Percentiles rank a stretch among this genome's conserved stretches.
These are phyloP conservation scores for Diloba caeruleocephala DNA, from an alignment of 2,888 invertebrate species.

Conservation along the genomic window DNA sequence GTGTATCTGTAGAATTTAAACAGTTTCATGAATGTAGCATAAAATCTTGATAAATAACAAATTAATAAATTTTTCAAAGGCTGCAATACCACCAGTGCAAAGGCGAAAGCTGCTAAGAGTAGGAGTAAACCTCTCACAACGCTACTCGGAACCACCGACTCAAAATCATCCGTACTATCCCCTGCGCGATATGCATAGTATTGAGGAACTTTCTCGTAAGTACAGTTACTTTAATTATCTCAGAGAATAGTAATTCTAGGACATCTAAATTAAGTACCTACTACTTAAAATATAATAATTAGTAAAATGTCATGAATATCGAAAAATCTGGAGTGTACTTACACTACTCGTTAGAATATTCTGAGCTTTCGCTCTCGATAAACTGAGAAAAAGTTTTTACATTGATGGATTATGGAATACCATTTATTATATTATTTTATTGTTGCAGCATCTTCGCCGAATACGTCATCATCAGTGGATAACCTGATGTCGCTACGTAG, in stretches of 20 bases:
- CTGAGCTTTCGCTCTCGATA: no score
- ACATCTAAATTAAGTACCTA: no score
- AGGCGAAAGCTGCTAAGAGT: conserved; percentile 81
- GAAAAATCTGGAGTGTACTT: no score
- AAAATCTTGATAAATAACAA: not conserved
- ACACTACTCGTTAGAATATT: no score
- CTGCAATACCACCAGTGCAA: conserved; percentile 80
- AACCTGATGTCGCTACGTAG: conserved; percentile 89
- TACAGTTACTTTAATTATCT: conserved; percentile 23
- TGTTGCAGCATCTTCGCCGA: conserved; percentile 84
- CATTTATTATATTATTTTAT: conserved; percentile 9
- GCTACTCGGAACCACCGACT: conserved; percentile 90
- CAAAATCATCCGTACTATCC: conserved; percentile 86
- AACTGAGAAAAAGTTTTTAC: no score
- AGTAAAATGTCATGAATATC: no score
- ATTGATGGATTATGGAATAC: no score
- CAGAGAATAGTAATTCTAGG: no score
- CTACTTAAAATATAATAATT: no score
- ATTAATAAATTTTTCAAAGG: conserved; percentile 60
- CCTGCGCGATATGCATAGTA: conserved; percentile 86
- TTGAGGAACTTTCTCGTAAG: conserved; percentile 87
- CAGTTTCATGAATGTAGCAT: not conserved
- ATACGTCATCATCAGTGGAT: conserved; percentile 91
- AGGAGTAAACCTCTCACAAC: conserved; percentile 84
- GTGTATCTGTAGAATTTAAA: conserved; percentile 18